Base-by-base conservation (phyloP, 2,797 vertebrate genomes). In the Hemibagrus guttatus region DNA sequence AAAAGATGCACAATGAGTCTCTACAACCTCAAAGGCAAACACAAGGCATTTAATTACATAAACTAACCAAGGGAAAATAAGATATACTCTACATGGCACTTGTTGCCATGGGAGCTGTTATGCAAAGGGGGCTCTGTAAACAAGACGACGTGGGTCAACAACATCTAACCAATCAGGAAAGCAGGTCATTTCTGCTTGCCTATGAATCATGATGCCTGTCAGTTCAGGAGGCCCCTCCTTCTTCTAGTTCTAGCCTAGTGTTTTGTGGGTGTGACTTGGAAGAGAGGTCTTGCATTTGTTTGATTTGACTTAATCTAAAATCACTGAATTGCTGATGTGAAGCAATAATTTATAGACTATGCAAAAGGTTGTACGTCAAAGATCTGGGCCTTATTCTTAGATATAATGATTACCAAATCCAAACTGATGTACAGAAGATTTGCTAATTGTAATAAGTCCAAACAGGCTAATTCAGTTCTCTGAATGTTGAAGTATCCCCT, bases 241-340 rank as follows among this genome's bases (percentile, higher is more conserved):
- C 35, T 14, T 13, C 31, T 35, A 80, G 9, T 7, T 39, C 0
- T 39, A 79, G 28, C 5, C 19, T 59, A 79, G 31, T 9, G 0
- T 39, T 39, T 79, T 14, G 76, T 59, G 56, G 31, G 56, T 80
- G 56, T 59, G 56, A 12, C 31, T 59, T 79, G 35, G 26, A 79
- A 14, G 54, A 16, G 19, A 59, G 28, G 52, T 16, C 11, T 58
- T 52, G 26, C 3, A 52, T 46, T 28, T 31, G 7, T 76, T 31
- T 76, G 52, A 74, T 42, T 11, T 52, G 49, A 74, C 71, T n/a
- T 76, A 19, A 76, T 76, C 52, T 31, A 76, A 76, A 76, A 52
- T 75, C 26, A 28, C 6, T 17, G 49, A 75, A 52, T 75, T 21
- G 23, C 9, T 46, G 42, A 46, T 72, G 4, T 69, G 68, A 72